These are phyloP conservation scores for Limnothrissa miodon DNA, from an alignment of 2,113 vertebrate genomes.

Conservation along the genomic window DNA sequence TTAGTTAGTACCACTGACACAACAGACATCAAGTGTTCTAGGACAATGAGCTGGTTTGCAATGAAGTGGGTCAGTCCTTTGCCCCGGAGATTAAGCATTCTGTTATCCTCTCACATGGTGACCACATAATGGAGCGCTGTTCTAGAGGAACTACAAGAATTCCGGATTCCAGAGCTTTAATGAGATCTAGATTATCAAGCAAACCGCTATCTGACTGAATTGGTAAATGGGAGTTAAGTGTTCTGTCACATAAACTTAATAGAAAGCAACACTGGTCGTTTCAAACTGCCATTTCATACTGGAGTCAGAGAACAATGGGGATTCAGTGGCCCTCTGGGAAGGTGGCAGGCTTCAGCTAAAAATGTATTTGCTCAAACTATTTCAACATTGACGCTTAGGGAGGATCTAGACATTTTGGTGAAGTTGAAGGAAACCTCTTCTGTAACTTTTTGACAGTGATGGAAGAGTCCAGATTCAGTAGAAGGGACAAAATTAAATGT, in stretches of 20 bases:
- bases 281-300: neutral
- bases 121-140: neutral
- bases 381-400: neutral
- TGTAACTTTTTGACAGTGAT: neutral
- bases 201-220: neutral
- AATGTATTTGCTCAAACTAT: neutral
- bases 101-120: neutral
- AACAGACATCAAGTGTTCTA: neutral
- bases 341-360: neutral
- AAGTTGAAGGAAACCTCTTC: neutral
- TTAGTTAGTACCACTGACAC: neutral
- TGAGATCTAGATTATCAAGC: neutral
- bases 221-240: neutral
- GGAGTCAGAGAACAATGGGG: neutral
- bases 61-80: neutral
- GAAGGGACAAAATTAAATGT: too few species aligned
- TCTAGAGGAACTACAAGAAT: neutral
- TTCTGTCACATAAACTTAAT: neutral
- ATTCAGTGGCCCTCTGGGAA: neutral
- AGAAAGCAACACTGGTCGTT: neutral
- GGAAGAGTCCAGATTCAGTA: too few species aligned
- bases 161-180: neutral
- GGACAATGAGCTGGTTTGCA: neutral
- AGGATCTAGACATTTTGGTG: neutral
- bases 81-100: constrained; percentile 3